Evolutionary conservation across 1,140 invertebrate species (phyloP).

Genomic region (Maconellicoccus hirsutus): DNA sequence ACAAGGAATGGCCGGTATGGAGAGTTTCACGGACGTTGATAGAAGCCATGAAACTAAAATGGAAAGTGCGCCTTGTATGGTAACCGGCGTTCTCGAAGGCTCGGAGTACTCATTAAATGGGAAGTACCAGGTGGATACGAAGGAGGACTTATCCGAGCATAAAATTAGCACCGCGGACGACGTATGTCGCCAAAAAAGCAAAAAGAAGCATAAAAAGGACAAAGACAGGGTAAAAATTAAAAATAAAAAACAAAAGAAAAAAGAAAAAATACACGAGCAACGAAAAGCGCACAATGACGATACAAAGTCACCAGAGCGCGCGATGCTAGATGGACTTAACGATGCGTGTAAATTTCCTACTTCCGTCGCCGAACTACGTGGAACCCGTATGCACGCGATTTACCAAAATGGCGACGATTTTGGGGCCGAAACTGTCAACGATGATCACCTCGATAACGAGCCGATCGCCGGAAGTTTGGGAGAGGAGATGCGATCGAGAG

Average conservation of each 20-base stretch:
- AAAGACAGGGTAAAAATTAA: background rate
- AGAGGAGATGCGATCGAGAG: too few species aligned
- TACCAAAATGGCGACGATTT: too few species aligned
- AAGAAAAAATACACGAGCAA: background rate
- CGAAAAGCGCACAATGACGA: background rate
- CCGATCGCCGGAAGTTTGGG: too few species aligned
- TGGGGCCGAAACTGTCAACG: too few species aligned
- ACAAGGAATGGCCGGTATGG: background rate
- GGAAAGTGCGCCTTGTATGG: too few species aligned
- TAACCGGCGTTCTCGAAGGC: too few species aligned
- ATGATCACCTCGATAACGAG: too few species aligned
- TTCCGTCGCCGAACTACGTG: background rate
- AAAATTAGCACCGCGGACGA: background rate
- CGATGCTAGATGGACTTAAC: background rate
- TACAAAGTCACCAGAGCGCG: background rate
- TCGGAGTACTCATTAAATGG: background rate
- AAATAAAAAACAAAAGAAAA: background rate
- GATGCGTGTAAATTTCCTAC: background rate
- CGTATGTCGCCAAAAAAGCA: background rate
- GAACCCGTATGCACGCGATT: background rate
- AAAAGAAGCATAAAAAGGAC: constrained; percentile 10
- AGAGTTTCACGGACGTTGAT: background rate
- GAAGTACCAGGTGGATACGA: background rate
- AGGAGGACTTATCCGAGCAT: background rate
- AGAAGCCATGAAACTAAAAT: background rate